Conservation (phyloP, 37 sponge, comb jelly and placozoan species). For the Corticium candelabrum region DNA sequence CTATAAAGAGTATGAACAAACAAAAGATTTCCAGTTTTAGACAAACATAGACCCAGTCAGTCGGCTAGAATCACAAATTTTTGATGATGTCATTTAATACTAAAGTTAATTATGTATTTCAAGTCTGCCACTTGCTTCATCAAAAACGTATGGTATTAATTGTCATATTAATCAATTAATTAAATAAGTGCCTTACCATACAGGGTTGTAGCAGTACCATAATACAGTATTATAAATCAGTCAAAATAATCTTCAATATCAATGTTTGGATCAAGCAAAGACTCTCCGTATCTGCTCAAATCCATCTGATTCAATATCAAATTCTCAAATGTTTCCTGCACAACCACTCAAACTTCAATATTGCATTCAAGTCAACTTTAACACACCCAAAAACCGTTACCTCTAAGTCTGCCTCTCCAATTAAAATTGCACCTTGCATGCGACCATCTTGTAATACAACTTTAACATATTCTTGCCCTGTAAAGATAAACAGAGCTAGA, state of each 20-base stretch:
- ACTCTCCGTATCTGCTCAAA: slow-evolving; percentile 68
- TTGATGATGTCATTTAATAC: too few species aligned
- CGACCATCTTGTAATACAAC: slow-evolving; percentile 56
- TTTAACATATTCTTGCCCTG: slow-evolving; percentile 81
- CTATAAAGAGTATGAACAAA: too few species aligned
- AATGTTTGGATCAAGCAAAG: slow-evolving; percentile 78
- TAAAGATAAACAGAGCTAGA: slow-evolving; percentile 3
- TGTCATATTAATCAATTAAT: too few species aligned
- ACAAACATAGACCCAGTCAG: too few species aligned
- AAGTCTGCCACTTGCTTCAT: too few species aligned
- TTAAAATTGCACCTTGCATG: slow-evolving; percentile 89
- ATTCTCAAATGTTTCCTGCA: slow-evolving; percentile 94
- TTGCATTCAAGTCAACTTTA: not conserved
- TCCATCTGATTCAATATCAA: slow-evolving; percentile 92
- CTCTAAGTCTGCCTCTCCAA: slow-evolving; percentile 96
- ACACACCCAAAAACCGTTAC: slow-evolving; percentile 17
- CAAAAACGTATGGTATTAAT: too few species aligned
- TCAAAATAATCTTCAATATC: slow-evolving; percentile 99
- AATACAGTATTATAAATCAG: too few species aligned
- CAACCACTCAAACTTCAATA: not conserved
- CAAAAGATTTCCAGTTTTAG: too few species aligned
- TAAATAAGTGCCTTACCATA: too few species aligned
- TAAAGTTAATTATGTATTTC: too few species aligned
- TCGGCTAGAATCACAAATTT: too few species aligned
- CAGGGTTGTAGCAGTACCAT: not conserved